These are phyloP conservation scores for Bicyclus anynana DNA, from an alignment of 1,140 invertebrate genomes.

Conservation along the genomic window DNA sequence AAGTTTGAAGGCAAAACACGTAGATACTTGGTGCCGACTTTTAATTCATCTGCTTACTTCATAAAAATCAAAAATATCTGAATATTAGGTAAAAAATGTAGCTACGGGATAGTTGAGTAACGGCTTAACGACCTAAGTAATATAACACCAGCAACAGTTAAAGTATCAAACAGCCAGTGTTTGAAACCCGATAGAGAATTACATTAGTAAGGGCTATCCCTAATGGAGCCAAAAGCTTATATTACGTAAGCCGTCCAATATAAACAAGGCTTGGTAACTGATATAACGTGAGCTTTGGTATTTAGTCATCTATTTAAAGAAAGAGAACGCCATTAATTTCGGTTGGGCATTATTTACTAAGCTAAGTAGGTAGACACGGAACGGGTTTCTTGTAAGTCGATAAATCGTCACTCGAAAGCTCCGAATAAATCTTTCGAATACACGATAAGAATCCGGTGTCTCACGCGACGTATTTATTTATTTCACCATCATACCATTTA, in stretches of 20 bases:
- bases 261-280: conserved; percentile 55
- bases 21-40: too few species aligned
- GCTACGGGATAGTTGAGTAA: too few species aligned
- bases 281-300: conserved; percentile 66
- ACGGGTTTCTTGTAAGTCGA: conserved; percentile 65
- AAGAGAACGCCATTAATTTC: conserved; percentile 70
- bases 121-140: neutral
- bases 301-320: conserved; percentile 76
- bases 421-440: conserved; percentile 66
- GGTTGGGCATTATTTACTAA: conserved; percentile 69
- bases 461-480: conserved; percentile 73
- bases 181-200: neutral
- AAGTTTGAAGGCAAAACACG: too few species aligned
- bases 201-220: conserved; percentile 33
- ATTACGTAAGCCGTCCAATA: conserved; percentile 56
- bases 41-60: too few species aligned
- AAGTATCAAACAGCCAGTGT: neutral
- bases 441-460: conserved; percentile 73
- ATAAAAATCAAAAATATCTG: too few species aligned
- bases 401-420: conserved; percentile 63
- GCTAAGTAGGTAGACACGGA: conserved; percentile 72
- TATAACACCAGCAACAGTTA: neutral
- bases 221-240: conserved; percentile 61
- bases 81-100: too few species aligned
- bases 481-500: conserved; percentile 48